Conservation (phyloP, 2,797 vertebrate species). For the Lagorchestes hirsutus region DNA sequence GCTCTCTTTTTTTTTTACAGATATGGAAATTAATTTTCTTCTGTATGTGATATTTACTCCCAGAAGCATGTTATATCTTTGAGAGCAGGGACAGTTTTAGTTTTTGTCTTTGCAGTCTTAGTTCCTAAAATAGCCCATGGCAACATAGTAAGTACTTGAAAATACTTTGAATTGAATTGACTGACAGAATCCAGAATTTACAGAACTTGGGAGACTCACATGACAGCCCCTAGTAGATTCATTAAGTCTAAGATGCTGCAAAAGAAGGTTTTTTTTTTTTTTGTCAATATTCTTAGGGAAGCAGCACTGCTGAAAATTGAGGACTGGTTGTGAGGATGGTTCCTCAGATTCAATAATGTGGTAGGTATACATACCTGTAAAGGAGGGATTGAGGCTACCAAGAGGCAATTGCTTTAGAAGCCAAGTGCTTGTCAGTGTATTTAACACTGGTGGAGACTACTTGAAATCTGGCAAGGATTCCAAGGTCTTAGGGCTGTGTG, state of each 20-base stretch:
- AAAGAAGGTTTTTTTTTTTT: background rate
- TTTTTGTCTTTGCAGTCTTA: background rate
- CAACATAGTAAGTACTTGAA: background rate
- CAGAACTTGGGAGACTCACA: background rate
- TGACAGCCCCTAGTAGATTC: background rate
- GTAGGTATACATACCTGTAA: slow-evolving; percentile 38
- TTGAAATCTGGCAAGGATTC: slow-evolving; percentile 60
- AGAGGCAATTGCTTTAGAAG: slow-evolving; percentile 40
- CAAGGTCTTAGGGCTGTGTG: slow-evolving; percentile 14
- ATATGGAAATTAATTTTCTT: background rate
- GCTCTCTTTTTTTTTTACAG: background rate
- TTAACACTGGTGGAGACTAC: slow-evolving; percentile 38
- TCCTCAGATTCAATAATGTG: background rate
- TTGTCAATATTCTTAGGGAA: slow-evolving; percentile 31
- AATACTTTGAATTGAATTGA: background rate
- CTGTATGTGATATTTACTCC: background rate
- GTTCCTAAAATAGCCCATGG: background rate
- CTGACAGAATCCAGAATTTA: background rate
- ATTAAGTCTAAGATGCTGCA: background rate
- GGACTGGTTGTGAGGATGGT: slow-evolving; percentile 1
- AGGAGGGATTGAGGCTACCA: background rate
- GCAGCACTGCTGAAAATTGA: slow-evolving; percentile 14
- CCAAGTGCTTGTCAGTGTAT: slow-evolving; percentile 46
- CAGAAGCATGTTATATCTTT: background rate
- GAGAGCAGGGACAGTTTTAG: background rate